Conservation (phyloP, 2,888 invertebrate species). For the Drosophila peninsularis region DNA sequence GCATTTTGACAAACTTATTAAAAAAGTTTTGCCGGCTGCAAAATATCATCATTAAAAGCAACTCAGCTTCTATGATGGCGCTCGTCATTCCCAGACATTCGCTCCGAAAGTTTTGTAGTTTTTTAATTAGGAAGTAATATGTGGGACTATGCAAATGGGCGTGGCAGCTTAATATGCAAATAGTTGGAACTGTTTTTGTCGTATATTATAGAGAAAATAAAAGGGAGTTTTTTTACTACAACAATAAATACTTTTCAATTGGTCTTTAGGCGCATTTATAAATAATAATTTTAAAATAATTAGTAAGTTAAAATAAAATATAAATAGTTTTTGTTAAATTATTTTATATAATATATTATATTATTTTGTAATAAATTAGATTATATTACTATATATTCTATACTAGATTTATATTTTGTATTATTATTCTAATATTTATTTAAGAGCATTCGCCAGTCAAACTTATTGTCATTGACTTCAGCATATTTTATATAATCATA, state of each 20-base stretch:
- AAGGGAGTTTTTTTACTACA: neutral
- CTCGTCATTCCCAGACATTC: conserved; percentile 65
- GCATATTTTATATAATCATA: no score
- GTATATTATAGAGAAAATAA: conserved; percentile 2
- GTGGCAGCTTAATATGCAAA: conserved; percentile 52
- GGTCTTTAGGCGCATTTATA: neutral
- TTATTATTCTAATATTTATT: no score
- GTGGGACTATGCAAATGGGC: conserved; percentile 25
- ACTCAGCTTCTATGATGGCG: conserved; percentile 39
- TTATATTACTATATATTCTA: no score
- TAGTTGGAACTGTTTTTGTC: conserved; percentile 45
- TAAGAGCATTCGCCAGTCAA: no score
- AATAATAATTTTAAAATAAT: no score
- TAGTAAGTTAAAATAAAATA: no score
- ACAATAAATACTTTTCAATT: neutral
- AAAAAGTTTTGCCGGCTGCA: conserved; percentile 71
- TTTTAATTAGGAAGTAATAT: conserved; percentile 60
- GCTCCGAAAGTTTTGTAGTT: conserved; percentile 43
- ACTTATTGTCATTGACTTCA: no score
- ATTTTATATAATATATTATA: no score
- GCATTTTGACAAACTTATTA: conserved; percentile 76
- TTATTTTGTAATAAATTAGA: no score
- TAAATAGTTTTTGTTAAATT: no score
- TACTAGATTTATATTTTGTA: no score
- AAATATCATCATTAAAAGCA: conserved; percentile 71